Conservation (phyloP, 2,888 invertebrate species). For the Xanthorhoe spadicearia region DNA sequence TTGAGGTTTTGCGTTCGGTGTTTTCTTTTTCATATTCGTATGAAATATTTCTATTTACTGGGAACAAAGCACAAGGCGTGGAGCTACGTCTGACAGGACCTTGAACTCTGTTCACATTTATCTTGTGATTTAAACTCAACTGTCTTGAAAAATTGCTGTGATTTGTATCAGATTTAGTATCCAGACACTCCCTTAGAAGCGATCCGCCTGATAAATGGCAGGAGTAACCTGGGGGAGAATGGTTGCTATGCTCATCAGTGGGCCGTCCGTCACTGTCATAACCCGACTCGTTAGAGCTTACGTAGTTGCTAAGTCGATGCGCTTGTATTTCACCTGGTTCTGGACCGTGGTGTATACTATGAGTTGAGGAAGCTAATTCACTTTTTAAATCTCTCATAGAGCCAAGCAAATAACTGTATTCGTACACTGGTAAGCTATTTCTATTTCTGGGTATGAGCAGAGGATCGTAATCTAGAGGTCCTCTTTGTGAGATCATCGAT, state of each 20-base stretch:
- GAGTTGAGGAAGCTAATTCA: constrained; percentile 75
- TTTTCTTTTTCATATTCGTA: constrained; percentile 69
- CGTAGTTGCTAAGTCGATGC: constrained; percentile 88
- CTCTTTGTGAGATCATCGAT: constrained; percentile 78
- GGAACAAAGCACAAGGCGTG: constrained; percentile 78
- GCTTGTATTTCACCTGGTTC: constrained; percentile 85
- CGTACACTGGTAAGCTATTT: constrained; percentile 81
- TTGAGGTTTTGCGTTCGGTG: constrained; percentile 56
- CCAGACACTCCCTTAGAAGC: constrained; percentile 57
- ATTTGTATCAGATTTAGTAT: constrained; percentile 61
- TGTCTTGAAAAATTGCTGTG: constrained; percentile 74
- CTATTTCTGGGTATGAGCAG: constrained; percentile 80
- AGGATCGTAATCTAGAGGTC: constrained; percentile 77
- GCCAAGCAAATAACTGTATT: constrained; percentile 71
- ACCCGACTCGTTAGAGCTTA: constrained; percentile 93
- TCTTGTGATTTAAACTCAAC: constrained; percentile 77
- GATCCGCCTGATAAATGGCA: constrained; percentile 70
- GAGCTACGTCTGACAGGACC: constrained; percentile 76
- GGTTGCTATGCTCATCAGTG: constrained; percentile 82
- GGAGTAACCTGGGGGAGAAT: constrained; percentile 83
- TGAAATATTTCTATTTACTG: constrained; percentile 66
- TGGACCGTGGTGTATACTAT: constrained; percentile 83
- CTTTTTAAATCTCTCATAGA: constrained; percentile 73
- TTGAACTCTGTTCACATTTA: constrained; percentile 73
- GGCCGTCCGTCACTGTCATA: constrained; percentile 91